Conservation (phyloP, 2,113 vertebrate genomes). For the Brachyhypopomus occidentalis region DNA sequence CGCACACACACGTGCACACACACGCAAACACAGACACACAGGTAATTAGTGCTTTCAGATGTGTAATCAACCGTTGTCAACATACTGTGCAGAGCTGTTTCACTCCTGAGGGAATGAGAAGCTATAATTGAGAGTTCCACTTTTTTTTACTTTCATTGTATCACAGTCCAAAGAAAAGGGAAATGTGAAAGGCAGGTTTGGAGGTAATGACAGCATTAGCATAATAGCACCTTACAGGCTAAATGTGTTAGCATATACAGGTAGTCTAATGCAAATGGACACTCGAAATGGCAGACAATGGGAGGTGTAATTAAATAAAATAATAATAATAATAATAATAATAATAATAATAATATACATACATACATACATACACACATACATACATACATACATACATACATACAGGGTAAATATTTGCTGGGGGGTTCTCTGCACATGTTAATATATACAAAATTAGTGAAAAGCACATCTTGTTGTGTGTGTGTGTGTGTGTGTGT, state of each 20-base stretch:
- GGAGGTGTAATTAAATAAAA: neutral
- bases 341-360: neutral
- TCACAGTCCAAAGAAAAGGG: slow-evolving; percentile 17
- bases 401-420: too few relatives aligned
- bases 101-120: slow-evolving; percentile 23
- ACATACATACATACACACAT: too few relatives aligned
- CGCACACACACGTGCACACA: slow-evolving; percentile 20
- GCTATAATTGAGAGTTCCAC: slow-evolving; percentile 42
- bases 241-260: neutral
- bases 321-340: neutral
- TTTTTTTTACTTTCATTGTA: slow-evolving; percentile 36
- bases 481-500: slow-evolving; percentile 14
- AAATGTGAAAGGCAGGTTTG: slow-evolving; percentile 17
- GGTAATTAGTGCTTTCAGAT: slow-evolving; percentile 47
- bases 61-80: slow-evolving; percentile 50
- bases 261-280: neutral
- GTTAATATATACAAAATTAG: neutral
- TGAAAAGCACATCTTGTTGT: neutral
- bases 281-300: neutral
- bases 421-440: neutral
- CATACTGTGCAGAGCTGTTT: slow-evolving; percentile 25
- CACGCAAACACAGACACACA: neutral
- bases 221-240: slow-evolving; percentile 2
- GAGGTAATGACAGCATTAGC: slow-evolving; percentile 29
- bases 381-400: too few relatives aligned